Percentiles rank a stretch among this genome's conserved stretches.
These are phyloP conservation scores for Odontomyia ornata DNA, from an alignment of 2,888 invertebrate genomes.

Conservation along the genomic window DNA sequence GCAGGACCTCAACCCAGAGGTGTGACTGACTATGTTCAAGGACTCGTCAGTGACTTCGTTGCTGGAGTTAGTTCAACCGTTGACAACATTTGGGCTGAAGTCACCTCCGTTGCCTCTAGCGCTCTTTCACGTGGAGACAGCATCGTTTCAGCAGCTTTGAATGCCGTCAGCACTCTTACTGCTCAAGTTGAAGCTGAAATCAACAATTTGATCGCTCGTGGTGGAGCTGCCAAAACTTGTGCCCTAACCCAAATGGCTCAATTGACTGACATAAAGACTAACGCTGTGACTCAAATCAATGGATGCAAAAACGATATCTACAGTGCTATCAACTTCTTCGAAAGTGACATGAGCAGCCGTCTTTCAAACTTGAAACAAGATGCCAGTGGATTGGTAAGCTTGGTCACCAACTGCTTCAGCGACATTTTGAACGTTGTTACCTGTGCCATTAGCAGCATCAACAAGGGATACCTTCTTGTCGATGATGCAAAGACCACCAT, in stretches of 20 bases:
- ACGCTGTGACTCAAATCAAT: background rate
- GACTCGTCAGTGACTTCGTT: background rate
- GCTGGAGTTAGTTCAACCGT: background rate
- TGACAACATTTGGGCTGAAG: background rate
- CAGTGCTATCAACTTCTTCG: background rate
- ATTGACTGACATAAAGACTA: background rate
- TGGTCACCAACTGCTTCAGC: background rate
- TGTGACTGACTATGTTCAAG: background rate
- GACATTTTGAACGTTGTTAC: background rate
- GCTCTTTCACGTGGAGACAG: background rate
- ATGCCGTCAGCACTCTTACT: background rate
- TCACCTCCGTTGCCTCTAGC: background rate
- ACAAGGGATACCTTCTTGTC: background rate
- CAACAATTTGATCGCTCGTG: background rate
- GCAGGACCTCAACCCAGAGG: constrained; percentile 13
- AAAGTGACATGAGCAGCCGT: background rate
- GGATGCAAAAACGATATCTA: background rate
- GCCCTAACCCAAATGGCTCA: constrained; percentile 6
- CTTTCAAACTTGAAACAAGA: background rate
- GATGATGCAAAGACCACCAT: background rate
- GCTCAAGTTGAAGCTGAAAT: background rate
- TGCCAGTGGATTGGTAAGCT: background rate
- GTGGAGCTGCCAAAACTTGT: constrained; percentile 2
- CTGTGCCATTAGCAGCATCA: constrained; percentile 27
- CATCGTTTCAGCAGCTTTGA: background rate